Conservation (phyloP, 1,140 invertebrate species). For the Conopomorpha cramerella region DNA sequence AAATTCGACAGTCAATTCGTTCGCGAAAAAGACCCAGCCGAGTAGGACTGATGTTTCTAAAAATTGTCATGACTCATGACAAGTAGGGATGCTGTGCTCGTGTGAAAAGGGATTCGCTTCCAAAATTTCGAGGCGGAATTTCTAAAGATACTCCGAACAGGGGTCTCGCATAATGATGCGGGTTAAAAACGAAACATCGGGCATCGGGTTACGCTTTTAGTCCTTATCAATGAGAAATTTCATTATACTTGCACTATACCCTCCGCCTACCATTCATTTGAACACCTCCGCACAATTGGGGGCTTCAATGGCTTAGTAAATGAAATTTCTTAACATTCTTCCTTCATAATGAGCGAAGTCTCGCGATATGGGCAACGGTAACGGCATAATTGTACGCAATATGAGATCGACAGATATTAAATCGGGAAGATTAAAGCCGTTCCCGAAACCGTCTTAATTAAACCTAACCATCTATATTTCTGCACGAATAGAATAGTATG, state of each 20-base stretch:
- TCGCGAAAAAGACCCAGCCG: no score
- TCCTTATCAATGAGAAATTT: slow-evolving; percentile 55
- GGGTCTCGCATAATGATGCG: no score
- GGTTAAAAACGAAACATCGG: slow-evolving; percentile 48
- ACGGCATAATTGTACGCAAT: slow-evolving; percentile 52
- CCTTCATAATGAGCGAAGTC: slow-evolving; percentile 44
- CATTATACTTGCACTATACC: slow-evolving; percentile 52
- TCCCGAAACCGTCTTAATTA: slow-evolving; percentile 50
- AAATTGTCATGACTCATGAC: no score
- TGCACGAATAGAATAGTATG: no score
- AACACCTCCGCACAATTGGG: slow-evolving; percentile 55
- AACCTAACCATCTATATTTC: slow-evolving; percentile 20
- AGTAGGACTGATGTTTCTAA: no score
- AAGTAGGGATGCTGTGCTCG: no score
- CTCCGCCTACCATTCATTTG: slow-evolving; percentile 44
- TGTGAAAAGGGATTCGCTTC: no score
- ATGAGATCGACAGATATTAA: slow-evolving; percentile 53
- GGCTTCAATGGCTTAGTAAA: slow-evolving; percentile 54
- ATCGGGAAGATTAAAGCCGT: slow-evolving; percentile 45
- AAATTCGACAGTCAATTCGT: slow-evolving; percentile 41
- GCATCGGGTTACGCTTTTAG: slow-evolving; percentile 55
- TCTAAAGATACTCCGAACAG: no score
- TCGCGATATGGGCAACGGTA: slow-evolving; percentile 49
- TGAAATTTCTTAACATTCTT: slow-evolving; percentile 58
- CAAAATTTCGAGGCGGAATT: no score